Base-by-base conservation (phyloP, 2,797 vertebrate genomes). In the Oreortyx pictus region DNA sequence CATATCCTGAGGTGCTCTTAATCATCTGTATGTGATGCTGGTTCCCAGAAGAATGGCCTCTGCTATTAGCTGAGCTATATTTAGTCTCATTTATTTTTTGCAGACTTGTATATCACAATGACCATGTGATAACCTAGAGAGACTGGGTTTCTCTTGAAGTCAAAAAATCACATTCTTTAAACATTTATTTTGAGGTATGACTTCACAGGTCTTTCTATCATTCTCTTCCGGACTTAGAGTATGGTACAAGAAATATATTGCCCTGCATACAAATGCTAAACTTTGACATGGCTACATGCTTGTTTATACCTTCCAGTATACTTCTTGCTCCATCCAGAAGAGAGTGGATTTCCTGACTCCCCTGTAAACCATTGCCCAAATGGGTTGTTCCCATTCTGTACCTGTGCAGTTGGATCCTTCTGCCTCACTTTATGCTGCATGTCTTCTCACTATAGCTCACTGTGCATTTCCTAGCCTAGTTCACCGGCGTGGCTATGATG, bases 291-390 rank as follows among this genome's bases (percentile, higher is more conserved):
- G 14, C 44, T 60, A 6, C 56, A 18, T 14, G 22, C 41, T 77
- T 85, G 68, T 82, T 95, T 90, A 92, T 18, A 12, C 22, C n/a
- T 90, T 46, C 18, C 71, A 56, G 4, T 6, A 23, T 1, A 4
- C 24, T 60, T 43, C 73, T 74, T 33, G 64, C 24, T 94, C 14
- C 65, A 78, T 64, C 57, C 90, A 92, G 33, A 92, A 65, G 13
- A 70, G 82, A 41, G 57, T 93, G 84, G 86, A 93, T 90, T 93
- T 95, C 89, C 90, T 94, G 90, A 94, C 75, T 93, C 79, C 22
- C 47, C 72, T 77, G 50, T 54, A 94, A 90, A 44, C 84, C 81
- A 72, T 90, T 74, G 76, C 78, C 73, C 92, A 93, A 94, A 94
- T 68, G 14, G 1, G 84, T 93, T 95, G 92, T 75, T 93, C 90